These are phyloP conservation scores for Sebastolobus alascanus DNA, from an alignment of 2,797 vertebrate genomes.

Conservation along the genomic window DNA sequence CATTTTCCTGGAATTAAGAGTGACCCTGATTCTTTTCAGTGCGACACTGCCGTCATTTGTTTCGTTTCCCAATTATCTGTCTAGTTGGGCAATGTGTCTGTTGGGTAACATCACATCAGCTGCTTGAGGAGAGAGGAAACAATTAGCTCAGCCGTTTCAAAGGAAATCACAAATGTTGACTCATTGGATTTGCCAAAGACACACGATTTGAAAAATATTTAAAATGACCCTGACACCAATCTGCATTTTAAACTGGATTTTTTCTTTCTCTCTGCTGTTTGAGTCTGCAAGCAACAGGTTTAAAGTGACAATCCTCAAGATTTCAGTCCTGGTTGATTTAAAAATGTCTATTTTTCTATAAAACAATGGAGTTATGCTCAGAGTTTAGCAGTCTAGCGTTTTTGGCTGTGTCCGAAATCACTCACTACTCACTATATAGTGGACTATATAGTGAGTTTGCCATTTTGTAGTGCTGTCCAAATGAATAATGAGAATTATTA, in stretches of 20 bases:
- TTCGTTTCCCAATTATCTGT: slow-evolving; percentile 59
- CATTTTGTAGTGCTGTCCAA: too few relatives aligned
- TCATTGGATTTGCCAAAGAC: not conserved
- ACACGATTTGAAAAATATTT: not conserved
- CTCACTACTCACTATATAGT: too few relatives aligned
- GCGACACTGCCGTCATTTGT: slow-evolving; percentile 26
- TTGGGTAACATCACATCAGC: slow-evolving; percentile 51
- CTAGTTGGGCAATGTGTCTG: slow-evolving; percentile 34
- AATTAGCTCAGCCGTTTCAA: slow-evolving; percentile 32
- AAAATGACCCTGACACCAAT: not conserved
- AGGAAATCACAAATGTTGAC: slow-evolving; percentile 32
- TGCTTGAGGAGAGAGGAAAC: not conserved
- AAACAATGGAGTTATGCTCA: too few relatives aligned
- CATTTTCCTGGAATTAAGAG: not conserved
- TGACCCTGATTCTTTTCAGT: not conserved
- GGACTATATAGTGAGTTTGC: too few relatives aligned
- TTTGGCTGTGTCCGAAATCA: too few relatives aligned
- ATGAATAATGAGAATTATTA: too few relatives aligned
- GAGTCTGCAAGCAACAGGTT: not conserved
- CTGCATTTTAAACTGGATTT: not conserved
- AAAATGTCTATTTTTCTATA: too few relatives aligned
- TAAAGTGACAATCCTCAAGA: too few relatives aligned
- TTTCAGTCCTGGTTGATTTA: too few relatives aligned
- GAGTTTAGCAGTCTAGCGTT: too few relatives aligned
- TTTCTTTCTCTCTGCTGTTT: not conserved